A percentile compares a stretch with the other conserved stretches of the same genome.
phyloP scores from a whole-genome alignment of 1,140 invertebrate species.

The Brachionus rubens region DNA sequence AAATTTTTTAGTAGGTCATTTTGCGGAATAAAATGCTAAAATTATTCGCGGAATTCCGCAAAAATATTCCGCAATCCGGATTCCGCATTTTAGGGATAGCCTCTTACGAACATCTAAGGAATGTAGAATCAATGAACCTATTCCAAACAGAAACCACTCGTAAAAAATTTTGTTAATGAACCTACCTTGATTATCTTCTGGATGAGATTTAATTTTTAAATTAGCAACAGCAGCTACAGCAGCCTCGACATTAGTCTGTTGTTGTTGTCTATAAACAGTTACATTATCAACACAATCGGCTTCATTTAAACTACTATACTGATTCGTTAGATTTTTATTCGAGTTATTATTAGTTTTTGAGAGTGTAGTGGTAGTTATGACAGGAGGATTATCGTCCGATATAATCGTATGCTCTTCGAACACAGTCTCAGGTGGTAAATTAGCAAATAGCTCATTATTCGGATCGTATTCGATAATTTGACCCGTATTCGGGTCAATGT shows the following conservation, averaged over 20 bases:
- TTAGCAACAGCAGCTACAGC: neutral
- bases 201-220: slow-evolving; percentile 37
- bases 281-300: slow-evolving; percentile 14
- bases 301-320: neutral
- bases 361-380: slow-evolving; percentile 1
- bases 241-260: neutral
- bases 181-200: slow-evolving; percentile 43
- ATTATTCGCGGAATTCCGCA: too few species aligned
- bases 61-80: too few species aligned
- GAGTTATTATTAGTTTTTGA: slow-evolving; percentile 23
- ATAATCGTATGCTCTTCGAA: slow-evolving; percentile 45
- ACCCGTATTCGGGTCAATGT: slow-evolving; percentile 23
- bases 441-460: slow-evolving; percentile 44
- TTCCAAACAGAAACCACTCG: too few species aligned
- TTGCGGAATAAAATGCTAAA: too few species aligned
- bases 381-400: slow-evolving; percentile 38
- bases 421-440: slow-evolving; percentile 37
- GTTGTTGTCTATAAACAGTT: neutral
- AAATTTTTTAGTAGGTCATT: too few species aligned
- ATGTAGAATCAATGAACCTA: too few species aligned
- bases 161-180: too few species aligned
- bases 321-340: neutral
- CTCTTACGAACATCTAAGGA: too few species aligned
- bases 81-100: too few species aligned
- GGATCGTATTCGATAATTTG: slow-evolving; percentile 40